Evolutionary conservation across 1,140 invertebrate species (phyloP).

Genomic region (Linepithema humile): DNA sequence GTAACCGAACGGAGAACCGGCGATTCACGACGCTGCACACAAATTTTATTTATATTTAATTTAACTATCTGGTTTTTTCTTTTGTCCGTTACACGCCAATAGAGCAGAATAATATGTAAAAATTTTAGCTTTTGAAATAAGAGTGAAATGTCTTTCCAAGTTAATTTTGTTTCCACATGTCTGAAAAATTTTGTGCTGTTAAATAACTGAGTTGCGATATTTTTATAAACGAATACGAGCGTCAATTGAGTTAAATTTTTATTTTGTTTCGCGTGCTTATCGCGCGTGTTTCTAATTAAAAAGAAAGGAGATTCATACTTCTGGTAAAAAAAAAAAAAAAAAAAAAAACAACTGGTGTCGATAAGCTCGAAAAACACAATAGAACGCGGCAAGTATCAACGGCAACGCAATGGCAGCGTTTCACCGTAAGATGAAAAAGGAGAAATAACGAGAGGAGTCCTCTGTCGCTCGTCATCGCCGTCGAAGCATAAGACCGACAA

Average conservation of each 20-base stretch:
- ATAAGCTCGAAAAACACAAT: background rate
- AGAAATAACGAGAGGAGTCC: constrained; percentile 46
- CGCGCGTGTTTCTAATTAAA: background rate
- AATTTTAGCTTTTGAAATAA: background rate
- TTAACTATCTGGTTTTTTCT: background rate
- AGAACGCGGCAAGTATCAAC: too few species aligned
- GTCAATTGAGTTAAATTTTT: background rate
- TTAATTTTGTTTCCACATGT: background rate
- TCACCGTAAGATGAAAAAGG: background rate
- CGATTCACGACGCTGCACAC: background rate
- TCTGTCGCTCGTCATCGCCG: constrained; percentile 74
- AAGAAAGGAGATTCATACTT: background rate
- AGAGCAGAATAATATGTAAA: background rate
- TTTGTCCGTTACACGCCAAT: background rate
- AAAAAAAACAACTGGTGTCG: background rate
- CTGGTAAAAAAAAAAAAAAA: background rate
- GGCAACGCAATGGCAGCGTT: background rate
- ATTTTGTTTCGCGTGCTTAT: background rate
- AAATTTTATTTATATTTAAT: background rate
- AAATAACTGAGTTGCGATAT: background rate
- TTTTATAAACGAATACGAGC: background rate
- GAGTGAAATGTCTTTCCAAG: background rate
- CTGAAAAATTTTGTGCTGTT: background rate
- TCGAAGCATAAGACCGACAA: constrained; percentile 83
- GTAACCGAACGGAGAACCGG: constrained; percentile 11